Evolutionary conservation across 2,888 invertebrate genomes (phyloP).

Genomic region (Apamea crenata): DNA sequence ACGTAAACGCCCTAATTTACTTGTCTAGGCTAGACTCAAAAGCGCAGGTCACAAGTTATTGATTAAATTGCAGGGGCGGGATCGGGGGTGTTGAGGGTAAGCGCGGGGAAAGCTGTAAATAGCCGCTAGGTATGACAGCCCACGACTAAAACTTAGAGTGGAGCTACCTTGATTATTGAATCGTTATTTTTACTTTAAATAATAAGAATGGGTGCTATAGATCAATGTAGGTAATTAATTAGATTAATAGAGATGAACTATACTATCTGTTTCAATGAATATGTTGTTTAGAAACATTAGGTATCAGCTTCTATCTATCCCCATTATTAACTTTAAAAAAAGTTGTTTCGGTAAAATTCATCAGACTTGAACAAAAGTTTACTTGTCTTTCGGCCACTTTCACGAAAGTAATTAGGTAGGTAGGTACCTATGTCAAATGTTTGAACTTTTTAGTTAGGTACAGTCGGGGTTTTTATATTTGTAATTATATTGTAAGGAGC

Average conservation of each 20-base stretch:
- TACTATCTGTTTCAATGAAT: not conserved
- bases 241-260: not conserved
- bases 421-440: not conserved
- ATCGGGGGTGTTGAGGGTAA: no score
- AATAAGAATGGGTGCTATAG: not conserved
- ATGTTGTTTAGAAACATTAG: not conserved
- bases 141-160: not conserved
- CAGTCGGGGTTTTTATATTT: not conserved
- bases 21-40: conserved; percentile 2
- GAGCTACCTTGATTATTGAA: not conserved
- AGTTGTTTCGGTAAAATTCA: not conserved
- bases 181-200: no score
- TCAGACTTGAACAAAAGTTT: conserved; percentile 2
- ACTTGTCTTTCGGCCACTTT: not conserved
- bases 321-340: not conserved
- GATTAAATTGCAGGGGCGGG: conserved; percentile 13
- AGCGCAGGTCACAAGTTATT: conserved; percentile 36
- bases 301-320: not conserved
- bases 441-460: not conserved
- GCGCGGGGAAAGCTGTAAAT: not conserved
- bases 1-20: conserved; percentile 1
- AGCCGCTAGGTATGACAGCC: not conserved
- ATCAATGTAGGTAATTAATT: not conserved
- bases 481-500: not conserved
- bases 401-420: not conserved